A percentile compares a stretch with the other conserved stretches of the same genome.
phyloP scores from a whole-genome alignment of 2,888 invertebrate genomes.

The Acheta domesticus region DNA sequence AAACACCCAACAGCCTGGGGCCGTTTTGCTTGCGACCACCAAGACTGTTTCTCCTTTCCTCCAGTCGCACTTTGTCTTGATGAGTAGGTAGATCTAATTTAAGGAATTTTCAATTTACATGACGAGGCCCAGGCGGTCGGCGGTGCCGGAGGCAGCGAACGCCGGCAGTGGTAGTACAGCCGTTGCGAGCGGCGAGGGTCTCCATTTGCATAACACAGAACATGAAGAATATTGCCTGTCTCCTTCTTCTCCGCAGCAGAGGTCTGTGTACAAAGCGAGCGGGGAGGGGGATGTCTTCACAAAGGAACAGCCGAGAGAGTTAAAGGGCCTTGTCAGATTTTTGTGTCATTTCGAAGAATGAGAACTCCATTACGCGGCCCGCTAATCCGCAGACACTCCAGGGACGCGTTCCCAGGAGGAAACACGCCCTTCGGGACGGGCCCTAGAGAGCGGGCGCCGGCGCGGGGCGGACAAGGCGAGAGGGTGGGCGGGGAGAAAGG shows the following conservation, averaged over 20 bases:
- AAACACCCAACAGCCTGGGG: too few relatives aligned
- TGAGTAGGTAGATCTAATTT: not conserved
- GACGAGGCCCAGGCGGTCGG: not conserved
- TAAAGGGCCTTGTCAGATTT: slow-evolving; percentile 10
- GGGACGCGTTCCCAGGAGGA: not conserved
- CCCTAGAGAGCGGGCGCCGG: too few relatives aligned
- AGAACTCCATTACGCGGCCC: not conserved
- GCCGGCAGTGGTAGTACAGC: not conserved
- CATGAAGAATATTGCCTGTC: slow-evolving; percentile 4
- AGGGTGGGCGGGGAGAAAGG: too few relatives aligned
- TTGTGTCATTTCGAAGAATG: not conserved
- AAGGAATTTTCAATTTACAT: slow-evolving; percentile 18
- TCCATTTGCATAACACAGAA: not conserved
- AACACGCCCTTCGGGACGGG: not conserved
- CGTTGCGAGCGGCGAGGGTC: not conserved
- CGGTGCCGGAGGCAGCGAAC: not conserved
- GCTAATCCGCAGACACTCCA: not conserved
- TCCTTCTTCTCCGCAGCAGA: not conserved
- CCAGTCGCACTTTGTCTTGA: not conserved
- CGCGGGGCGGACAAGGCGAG: too few relatives aligned
- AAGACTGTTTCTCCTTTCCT: not conserved
- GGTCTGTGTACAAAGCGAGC: not conserved
- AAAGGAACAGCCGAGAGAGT: not conserved
- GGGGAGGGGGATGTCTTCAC: not conserved
- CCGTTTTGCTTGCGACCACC: too few relatives aligned